Evolutionary conservation across 2,888 invertebrate species (phyloP).

Genomic region (Diarsia rubi): DNA sequence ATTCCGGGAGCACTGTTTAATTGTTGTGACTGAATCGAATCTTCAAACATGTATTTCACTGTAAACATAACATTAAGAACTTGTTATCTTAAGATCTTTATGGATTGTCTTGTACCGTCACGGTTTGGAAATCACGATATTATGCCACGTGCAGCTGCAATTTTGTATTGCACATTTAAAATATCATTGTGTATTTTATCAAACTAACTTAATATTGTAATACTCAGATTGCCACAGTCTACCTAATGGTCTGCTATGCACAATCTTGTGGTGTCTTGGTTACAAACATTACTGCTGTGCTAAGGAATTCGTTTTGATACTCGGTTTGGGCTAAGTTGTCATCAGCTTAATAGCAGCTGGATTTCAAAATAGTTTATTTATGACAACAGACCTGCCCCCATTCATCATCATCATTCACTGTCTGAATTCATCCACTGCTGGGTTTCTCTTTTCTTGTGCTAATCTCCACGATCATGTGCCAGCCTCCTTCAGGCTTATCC

Average conservation of each 20-base stretch:
- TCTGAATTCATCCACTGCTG: too few species aligned
- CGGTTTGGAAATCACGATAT: constrained; percentile 25
- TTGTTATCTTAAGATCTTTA: constrained; percentile 16
- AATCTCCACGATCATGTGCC: too few species aligned
- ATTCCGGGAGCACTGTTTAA: not conserved
- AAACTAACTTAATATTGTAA: not conserved
- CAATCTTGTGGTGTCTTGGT: not conserved
- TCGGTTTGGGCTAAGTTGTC: not conserved
- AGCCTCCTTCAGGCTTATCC: too few species aligned
- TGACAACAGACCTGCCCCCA: not conserved
- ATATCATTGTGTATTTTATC: not conserved
- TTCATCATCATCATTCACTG: too few species aligned
- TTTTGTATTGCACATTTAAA: constrained; percentile 22
- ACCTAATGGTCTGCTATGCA: not conserved
- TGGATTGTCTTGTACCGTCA: constrained; percentile 24
- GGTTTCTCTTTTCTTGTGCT: too few species aligned
- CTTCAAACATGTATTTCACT: not conserved
- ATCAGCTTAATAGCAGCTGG: too few species aligned
- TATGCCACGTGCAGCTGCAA: constrained; percentile 22
- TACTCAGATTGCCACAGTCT: not conserved
- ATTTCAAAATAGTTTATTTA: not conserved
- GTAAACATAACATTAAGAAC: constrained; percentile 5
- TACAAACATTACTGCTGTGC: not conserved
- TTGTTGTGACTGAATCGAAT: not conserved
- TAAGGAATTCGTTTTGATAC: not conserved